These are phyloP conservation scores for Eupithecia subfuscata DNA, from an alignment of 2,888 invertebrate species.

Conservation along the genomic window DNA sequence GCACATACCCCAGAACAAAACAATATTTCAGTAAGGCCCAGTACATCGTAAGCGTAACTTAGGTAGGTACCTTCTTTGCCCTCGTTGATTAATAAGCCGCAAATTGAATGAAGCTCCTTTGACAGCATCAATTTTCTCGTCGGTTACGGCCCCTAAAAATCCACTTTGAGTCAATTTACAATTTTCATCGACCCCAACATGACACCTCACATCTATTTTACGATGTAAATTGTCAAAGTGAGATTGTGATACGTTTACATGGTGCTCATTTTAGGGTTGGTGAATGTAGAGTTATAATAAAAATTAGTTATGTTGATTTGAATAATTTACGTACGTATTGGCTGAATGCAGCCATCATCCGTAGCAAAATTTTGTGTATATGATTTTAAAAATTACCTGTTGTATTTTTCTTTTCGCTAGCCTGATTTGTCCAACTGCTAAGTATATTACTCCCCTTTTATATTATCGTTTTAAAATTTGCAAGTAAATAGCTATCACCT, in stretches of 20 bases:
- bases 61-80: conserved; percentile 42
- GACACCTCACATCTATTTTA: conserved; percentile 80
- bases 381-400: neutral
- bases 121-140: conserved; percentile 81
- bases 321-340: neutral
- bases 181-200: conserved; percentile 81
- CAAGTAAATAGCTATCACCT: too few species aligned
- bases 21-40: neutral
- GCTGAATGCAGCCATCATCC: neutral
- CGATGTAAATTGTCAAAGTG: conserved; percentile 83
- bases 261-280: conserved; percentile 34
- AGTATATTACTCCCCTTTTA: too few species aligned
- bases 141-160: conserved; percentile 79
- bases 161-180: conserved; percentile 80
- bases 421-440: too few species aligned
- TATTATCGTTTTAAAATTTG: too few species aligned
- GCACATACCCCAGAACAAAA: neutral
- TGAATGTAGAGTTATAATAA: neutral
- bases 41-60: neutral
- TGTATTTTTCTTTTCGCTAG: too few species aligned
- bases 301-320: conserved; percentile 7
- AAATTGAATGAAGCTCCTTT: conserved; percentile 79
- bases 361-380: neutral
- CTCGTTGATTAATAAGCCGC: conserved; percentile 77
- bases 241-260: conserved; percentile 60